Base-by-base conservation (phyloP, 2,888 invertebrate genomes). In the Stomorhina lunata region DNA sequence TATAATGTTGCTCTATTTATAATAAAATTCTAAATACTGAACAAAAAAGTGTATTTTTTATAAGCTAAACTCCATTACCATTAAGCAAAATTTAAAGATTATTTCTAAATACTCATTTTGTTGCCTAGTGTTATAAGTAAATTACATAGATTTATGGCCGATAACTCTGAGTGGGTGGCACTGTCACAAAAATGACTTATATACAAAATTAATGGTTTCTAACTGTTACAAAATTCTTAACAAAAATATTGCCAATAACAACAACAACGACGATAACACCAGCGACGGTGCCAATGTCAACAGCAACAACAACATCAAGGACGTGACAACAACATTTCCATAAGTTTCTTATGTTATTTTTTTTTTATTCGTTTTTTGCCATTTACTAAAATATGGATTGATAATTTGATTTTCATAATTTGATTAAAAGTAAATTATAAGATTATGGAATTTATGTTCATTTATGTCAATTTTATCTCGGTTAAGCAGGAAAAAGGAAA, bases 401-500 rank as follows among this genome's bases (percentile, higher is more conserved):
- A 22, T 37, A 59, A 59, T 59, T 22, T 22, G n/a, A 59, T 37
- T 59, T 37, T 59, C 22, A 37, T 59, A 59, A 59, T 37, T 37
- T 22, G 2, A n/a, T 7, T 9, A n/a, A 37, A 59, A 59, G n/a
- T 59, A 37, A 34, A 37, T 34, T 37, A 59, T 34, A 34, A 34
- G 59, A 25, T 59, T 59, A 59, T 59, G n/a, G 22, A n/a, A 37
- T 59, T 59, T 22, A 25, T 55, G 25, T 50, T n/a, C 6, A 25
- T n/a, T 25, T 48, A 22, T 1, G n/a, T n/a, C n/a, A n/a, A n/a
- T n/a, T n/a, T 48, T 37, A 10, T 1, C 12, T 22, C 2, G 4
- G 12, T 48, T 48, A n/a, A n/a, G 10, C n/a, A 5, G 4, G 25
- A 6, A 50, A 22, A 25, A n/a, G 25, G 25, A 25, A 50, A 50